A percentile compares a stretch with the other conserved stretches of the same genome.
Conservation (phyloP, 2,113 vertebrate species). For the Tyto alba region DNA sequence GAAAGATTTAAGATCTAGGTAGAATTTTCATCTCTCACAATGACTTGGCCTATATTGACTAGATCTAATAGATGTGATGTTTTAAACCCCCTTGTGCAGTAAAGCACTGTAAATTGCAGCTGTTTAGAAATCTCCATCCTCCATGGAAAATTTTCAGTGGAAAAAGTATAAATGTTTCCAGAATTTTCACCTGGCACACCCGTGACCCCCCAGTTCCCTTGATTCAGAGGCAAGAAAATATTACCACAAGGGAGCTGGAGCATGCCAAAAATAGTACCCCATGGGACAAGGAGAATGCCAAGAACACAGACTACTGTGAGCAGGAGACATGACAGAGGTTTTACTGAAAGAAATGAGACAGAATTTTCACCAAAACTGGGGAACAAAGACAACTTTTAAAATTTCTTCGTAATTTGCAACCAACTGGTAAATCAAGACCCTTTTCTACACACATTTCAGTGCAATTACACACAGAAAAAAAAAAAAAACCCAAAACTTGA, state of each 20-base stretch:
- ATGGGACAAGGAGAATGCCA: constrained; percentile 3
- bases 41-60: constrained; percentile 37
- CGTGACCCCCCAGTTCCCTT: not conserved
- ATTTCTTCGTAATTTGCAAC: not conserved
- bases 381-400: not conserved
- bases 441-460: not conserved
- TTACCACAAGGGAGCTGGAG: not conserved
- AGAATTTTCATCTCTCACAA: constrained; percentile 44
- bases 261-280: not conserved
- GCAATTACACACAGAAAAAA: not conserved
- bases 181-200: not conserved
- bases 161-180: not conserved
- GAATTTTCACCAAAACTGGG: not conserved
- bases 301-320: not conserved
- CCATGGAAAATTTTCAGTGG: not conserved
- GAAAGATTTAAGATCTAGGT: constrained; percentile 47
- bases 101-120: not conserved
- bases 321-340: constrained; percentile 15
- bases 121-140: not conserved
- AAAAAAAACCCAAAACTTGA: not conserved
- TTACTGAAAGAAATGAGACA: not conserved
- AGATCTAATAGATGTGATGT: constrained; percentile 6
- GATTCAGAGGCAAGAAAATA: not conserved
- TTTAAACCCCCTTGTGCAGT: not conserved
- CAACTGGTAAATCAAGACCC: not conserved